These are phyloP conservation scores for Philonicus albiceps DNA, from an alignment of 2,888 invertebrate genomes.

Conservation along the genomic window DNA sequence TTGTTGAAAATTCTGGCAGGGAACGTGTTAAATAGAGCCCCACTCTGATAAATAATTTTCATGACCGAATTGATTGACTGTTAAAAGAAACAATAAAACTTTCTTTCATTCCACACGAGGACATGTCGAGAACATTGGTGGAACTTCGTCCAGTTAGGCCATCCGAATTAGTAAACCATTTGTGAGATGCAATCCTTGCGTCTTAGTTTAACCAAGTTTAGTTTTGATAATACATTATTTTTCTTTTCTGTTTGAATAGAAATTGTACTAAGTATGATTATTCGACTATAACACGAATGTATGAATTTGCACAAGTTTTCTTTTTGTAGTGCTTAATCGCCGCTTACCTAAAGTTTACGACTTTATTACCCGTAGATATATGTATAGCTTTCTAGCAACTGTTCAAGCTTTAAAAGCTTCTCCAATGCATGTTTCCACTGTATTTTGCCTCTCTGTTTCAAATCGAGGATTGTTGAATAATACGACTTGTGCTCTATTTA, in stretches of 20 bases:
- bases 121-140: not conserved
- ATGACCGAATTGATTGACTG: too few relatives aligned
- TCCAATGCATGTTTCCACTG: not conserved
- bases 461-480: constrained; percentile 13
- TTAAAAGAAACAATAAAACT: too few relatives aligned
- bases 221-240: not conserved
- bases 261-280: not conserved
- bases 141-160: not conserved
- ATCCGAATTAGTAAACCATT: not conserved
- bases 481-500: constrained; percentile 4
- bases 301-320: not conserved
- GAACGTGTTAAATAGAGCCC: too few relatives aligned
- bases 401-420: not conserved
- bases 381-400: not conserved
- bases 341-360: not conserved
- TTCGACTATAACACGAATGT: not conserved
- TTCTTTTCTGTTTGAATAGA: not conserved
- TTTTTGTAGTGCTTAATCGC: not conserved
- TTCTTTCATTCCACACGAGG: not conserved
- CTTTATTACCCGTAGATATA: not conserved
- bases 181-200: not conserved
- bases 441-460: not conserved
- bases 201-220: not conserved
- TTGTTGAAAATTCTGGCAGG: too few relatives aligned
- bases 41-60: too few relatives aligned